Evolutionary conservation across 2,113 vertebrate genomes (phyloP).

Genomic region (Phainopepla nitens): DNA sequence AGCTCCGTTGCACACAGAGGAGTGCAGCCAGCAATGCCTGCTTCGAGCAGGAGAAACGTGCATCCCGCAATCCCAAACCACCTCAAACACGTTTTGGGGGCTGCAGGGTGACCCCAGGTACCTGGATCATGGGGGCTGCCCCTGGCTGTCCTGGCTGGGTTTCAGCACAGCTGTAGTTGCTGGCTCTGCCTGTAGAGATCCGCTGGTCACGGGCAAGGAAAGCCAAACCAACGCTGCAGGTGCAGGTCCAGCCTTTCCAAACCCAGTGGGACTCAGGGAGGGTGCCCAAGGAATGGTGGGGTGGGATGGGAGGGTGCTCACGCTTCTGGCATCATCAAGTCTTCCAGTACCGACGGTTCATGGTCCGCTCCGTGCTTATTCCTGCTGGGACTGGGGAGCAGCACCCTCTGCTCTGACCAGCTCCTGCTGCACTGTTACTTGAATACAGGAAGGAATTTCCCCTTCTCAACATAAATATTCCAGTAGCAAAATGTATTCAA

Average conservation of each 20-base stretch:
- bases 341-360: not conserved
- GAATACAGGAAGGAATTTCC: slow-evolving; percentile 49
- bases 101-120: not conserved
- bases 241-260: not conserved
- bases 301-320: not conserved
- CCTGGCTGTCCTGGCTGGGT: not conserved
- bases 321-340: not conserved
- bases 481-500: slow-evolving; percentile 60
- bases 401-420: not conserved
- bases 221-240: not conserved
- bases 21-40: not conserved
- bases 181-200: rapidly evolving
- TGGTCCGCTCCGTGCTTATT: not conserved
- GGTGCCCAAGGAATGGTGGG: not conserved
- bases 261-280: not conserved
- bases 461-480: slow-evolving; percentile 39
- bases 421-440: slow-evolving; percentile 50
- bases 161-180: not conserved
- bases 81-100: not conserved
- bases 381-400: not conserved
- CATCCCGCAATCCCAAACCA: not conserved
- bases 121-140: rapidly evolving
- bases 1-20: not conserved
- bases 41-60: rapidly evolving
- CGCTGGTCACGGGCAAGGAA: not conserved